These are phyloP conservation scores for Sinocyclocheilus rhinocerous DNA, from an alignment of 2,113 vertebrate genomes.

Conservation along the genomic window DNA sequence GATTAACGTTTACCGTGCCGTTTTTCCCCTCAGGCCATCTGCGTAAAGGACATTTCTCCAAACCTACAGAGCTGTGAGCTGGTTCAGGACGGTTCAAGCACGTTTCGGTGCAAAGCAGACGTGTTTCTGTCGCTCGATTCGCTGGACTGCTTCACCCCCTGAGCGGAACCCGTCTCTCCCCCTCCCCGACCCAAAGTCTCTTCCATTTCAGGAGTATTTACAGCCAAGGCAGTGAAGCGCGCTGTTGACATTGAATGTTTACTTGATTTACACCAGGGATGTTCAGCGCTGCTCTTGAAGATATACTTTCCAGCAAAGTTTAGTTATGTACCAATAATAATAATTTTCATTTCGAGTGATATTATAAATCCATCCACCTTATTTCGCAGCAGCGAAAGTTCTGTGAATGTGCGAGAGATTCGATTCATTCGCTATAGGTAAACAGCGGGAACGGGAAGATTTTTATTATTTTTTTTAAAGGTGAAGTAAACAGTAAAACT, in stretches of 20 bases:
- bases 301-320: background rate
- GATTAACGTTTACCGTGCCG: background rate
- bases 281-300: background rate
- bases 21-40: slow-evolving; percentile 70
- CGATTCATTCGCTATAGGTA: background rate
- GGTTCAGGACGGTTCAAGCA: slow-evolving; percentile 68
- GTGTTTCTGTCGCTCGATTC: slow-evolving; percentile 77
- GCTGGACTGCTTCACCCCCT: slow-evolving; percentile 67
- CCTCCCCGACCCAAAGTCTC: slow-evolving; percentile 5
- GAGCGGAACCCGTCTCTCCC: slow-evolving; percentile 49
- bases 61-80: slow-evolving; percentile 80
- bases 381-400: background rate
- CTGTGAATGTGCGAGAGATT: background rate
- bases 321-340: background rate
- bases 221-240: slow-evolving; percentile 22
- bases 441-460: background rate
- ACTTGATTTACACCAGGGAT: slow-evolving; percentile 18
- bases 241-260: slow-evolving; percentile 72
- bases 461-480: too few species aligned
- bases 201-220: slow-evolving; percentile 20
- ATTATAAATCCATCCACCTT: too few species aligned
- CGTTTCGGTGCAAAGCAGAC: slow-evolving; percentile 78
- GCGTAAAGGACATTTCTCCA: slow-evolving; percentile 76
- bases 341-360: background rate
- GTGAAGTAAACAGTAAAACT: background rate